Conservation (phyloP, 2,797 vertebrate species). For the Poeciliopsis presidionis region DNA sequence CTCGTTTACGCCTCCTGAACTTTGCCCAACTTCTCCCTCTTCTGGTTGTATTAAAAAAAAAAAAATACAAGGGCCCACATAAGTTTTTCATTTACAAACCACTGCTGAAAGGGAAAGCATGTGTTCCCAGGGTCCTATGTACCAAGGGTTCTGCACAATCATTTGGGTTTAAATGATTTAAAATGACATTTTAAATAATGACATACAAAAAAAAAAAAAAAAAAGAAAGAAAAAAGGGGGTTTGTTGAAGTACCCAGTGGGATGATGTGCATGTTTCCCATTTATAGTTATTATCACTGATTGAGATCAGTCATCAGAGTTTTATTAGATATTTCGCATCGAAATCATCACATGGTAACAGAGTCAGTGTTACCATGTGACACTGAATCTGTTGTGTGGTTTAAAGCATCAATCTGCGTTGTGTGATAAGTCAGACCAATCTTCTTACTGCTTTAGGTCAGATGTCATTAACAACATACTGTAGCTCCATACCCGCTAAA, state of each 20-base stretch:
- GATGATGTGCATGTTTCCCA: not conserved
- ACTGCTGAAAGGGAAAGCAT: not conserved
- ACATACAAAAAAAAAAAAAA: too few relatives aligned
- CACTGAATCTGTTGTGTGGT: too few relatives aligned
- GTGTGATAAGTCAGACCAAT: not conserved
- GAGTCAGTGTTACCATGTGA: too few relatives aligned
- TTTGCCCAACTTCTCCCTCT: slow-evolving; percentile 14
- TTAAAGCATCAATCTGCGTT: not conserved
- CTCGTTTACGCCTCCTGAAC: slow-evolving; percentile 23
- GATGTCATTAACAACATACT: not conserved
- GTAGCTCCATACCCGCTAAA: not conserved
- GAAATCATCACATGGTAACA: not conserved
- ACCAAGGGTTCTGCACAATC: not conserved
- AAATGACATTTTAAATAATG: too few relatives aligned
- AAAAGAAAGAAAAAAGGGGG: too few relatives aligned
- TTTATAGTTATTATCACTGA: not conserved
- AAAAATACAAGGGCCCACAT: not conserved
- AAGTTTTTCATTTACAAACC: not conserved
- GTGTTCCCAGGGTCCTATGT: not conserved
- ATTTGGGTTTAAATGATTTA: too few relatives aligned
- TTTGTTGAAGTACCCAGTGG: not conserved
- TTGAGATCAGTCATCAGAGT: not conserved
- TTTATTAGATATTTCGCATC: not conserved
- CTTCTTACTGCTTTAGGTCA: not conserved
- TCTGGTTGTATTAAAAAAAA: not conserved